Evolutionary conservation across 2,113 vertebrate genomes (phyloP), one percentile per base, ranked within the genome.

Genomic region (Cebus imitator): DNA sequence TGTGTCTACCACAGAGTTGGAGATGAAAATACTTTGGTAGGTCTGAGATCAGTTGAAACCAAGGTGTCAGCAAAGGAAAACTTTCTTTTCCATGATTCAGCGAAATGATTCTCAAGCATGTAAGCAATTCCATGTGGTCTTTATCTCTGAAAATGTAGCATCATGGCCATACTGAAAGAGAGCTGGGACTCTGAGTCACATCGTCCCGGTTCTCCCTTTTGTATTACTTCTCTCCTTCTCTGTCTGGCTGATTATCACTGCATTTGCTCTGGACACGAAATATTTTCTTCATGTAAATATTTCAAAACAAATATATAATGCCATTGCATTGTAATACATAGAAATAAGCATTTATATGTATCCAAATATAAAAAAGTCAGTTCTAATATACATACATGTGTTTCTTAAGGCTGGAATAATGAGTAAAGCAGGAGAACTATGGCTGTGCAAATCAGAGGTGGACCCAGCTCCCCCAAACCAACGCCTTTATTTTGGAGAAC

Each of bases 161-260:
- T 17, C 3, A 8, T 21, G 6, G 14, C 1, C 21, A 20, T 32
- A 52, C 50, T 4, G 64, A 82, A 79, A 66, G 6, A 40, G 17
- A 35, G 3, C 4, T 23, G 13, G 9, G 35, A 12, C 21, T 76
- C 16, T 7, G 3, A 40, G 6, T 55, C 57, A 21, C 1, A 0
- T 52, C 21, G 27, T 8, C 20, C 17, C 1, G 4, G 6, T 30
- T 30, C 11, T 7, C 32, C 30, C 5, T 17, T 4, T 4, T 5
- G 1, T 9, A 4, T 45, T 2, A 21, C 2, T n/a, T 80, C 16
- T 43, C 20, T 57, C 27, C 3, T 37, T 37, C 37, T 37, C 10
- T 25, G 55, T 84, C 17, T 35, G 8, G 2, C 32, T 68, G 21
- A 50, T 0, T 37, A 91, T 76, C 37, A 43, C 37, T 37, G 9